Conservation (phyloP, 2,888 invertebrate species). For the Oligia fasciuncula region DNA sequence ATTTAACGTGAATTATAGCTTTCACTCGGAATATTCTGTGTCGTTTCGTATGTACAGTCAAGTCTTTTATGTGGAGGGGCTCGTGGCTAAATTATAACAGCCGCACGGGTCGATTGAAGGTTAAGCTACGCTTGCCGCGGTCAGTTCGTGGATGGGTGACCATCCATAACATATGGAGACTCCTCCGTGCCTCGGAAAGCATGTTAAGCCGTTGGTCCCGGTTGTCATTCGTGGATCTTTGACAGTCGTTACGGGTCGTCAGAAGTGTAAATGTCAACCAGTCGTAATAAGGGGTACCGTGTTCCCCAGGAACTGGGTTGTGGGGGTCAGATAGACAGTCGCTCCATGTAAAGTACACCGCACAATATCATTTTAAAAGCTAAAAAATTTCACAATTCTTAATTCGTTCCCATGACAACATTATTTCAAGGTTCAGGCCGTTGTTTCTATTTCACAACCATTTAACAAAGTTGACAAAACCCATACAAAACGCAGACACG, state of each 20-base stretch:
- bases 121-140: not conserved
- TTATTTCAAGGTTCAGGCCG: not conserved
- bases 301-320: not conserved
- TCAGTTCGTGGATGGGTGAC: not conserved
- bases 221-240: not conserved
- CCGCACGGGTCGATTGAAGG: not conserved
- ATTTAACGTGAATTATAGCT: conserved; percentile 8
- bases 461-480: not conserved
- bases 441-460: not conserved
- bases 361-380: not conserved
- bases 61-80: not conserved
- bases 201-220: accelerated
- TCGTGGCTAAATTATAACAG: not conserved
- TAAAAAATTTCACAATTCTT: no score
- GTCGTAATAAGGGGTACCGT: not conserved
- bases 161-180: not conserved
- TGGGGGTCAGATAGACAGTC: not conserved
- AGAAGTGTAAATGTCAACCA: not conserved
- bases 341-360: not conserved
- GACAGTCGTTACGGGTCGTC: not conserved
- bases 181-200: not conserved
- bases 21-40: not conserved
- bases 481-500: conserved; percentile 17
- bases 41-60: not conserved
- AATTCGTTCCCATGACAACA: not conserved